These are phyloP conservation scores for Illadopsis cleaveri DNA, from an alignment of 2,113 vertebrate genomes.

Conservation along the genomic window DNA sequence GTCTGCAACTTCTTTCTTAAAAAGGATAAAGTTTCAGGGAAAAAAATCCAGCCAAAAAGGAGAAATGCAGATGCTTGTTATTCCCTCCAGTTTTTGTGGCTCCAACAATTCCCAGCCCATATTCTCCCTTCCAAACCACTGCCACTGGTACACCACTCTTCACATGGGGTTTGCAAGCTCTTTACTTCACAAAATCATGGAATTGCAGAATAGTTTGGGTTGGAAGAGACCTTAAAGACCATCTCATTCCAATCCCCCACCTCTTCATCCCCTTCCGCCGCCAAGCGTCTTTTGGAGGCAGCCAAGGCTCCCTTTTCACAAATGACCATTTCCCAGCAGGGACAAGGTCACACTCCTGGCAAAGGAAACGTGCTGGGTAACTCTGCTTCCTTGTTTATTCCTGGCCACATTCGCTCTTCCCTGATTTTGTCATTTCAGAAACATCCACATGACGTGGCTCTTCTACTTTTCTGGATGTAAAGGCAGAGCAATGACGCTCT, in stretches of 20 bases:
- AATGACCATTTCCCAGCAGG: background rate
- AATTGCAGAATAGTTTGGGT: background rate
- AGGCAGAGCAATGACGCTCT: background rate
- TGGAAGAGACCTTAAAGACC: background rate
- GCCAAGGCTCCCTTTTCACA: background rate
- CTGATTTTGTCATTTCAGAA: background rate
- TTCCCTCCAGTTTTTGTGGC: background rate
- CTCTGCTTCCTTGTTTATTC: constrained; percentile 30
- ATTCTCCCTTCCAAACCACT: background rate
- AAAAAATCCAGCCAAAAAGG: background rate
- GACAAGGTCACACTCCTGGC: background rate
- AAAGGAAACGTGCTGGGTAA: background rate
- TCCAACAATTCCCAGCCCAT: background rate
- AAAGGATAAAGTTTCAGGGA: background rate
- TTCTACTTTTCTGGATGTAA: background rate
- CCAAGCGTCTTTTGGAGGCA: fast-evolving
- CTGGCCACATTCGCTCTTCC: background rate
- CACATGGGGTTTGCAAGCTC: background rate
- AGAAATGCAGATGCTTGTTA: background rate
- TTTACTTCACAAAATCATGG: background rate
- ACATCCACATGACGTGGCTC: background rate
- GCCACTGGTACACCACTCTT: background rate
- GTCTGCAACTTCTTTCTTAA: background rate
- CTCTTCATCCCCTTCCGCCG: background rate
- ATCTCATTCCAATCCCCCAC: background rate